Evolutionary conservation across 2,888 invertebrate species (phyloP), one percentile per base, ranked within the genome.

Genomic region (Odontocerum albicorne): DNA sequence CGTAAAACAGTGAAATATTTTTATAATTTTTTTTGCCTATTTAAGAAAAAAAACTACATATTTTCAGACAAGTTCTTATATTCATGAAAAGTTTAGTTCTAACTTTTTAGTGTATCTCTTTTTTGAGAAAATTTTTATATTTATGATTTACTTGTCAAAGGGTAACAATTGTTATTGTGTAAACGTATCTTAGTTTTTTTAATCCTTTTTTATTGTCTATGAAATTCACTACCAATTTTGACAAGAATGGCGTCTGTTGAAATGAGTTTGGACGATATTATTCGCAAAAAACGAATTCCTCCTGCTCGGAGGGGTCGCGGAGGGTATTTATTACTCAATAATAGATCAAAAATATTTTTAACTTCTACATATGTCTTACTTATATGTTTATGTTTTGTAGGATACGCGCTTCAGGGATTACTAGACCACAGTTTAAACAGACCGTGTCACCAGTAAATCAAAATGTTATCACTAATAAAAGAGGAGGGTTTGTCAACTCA

Each of bases 221-320:
- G 33, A 10, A n/a, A n/a, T n/a, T n/a, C n/a, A n/a, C n/a, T n/a
- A n/a, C n/a, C n/a, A 44, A 44, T 35, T 46, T 49, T 49, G 49
- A 49, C 49, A 49, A 44, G 31, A 27, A 57, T 57, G 56, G 56
- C 56, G 51, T 57, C 56, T 10, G 33, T 20, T 4, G 52, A 57
- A n/a, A 15, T 77, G 74, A 77, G 77, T 62, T 67, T 77, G 60
- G 77, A 77, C 65, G 77, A 77, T 65, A 77, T 77, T 22, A 77
- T 77, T 42, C 66, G 71, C 63, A 76, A 72, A 63, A 75, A 70
- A 64, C 72, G 56, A 36, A 49, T 46, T 13, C 35, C 47, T 42
- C 43, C 36, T 4, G 32, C 12, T 15, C 42, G 42, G 2, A 42
- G 55, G 17, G 56, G 56, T 42, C 44, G 52, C 17, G 56, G 56